Conservation (phyloP, 2,888 invertebrate genomes). For the Thumatha senex region DNA sequence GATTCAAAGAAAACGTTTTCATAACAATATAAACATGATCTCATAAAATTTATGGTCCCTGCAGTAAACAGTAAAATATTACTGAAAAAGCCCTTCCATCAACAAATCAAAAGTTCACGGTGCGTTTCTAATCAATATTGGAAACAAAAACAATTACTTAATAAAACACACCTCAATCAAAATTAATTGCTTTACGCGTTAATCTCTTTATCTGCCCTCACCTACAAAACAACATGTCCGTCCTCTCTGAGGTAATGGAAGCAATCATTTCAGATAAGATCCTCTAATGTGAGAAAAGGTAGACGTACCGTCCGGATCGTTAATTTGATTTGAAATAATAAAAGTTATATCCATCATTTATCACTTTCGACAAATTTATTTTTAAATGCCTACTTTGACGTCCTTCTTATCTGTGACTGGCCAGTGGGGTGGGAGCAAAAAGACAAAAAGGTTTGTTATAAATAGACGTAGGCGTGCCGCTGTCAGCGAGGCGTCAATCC, state of each 20-base stretch:
- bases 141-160: conserved; percentile 80
- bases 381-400: conserved; percentile 78
- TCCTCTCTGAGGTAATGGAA: conserved; percentile 77
- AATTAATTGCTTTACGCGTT: conserved; percentile 83
- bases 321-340: conserved; percentile 83
- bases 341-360: conserved; percentile 82
- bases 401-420: conserved; percentile 74
- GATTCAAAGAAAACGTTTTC: conserved; percentile 14
- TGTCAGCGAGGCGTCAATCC: conserved; percentile 63
- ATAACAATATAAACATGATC: conserved; percentile 2
- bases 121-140: conserved; percentile 70
- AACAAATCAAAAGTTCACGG: conserved; percentile 48
- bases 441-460: conserved; percentile 58
- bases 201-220: conserved; percentile 79
- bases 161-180: conserved; percentile 82
- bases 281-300: conserved; percentile 83
- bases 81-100: conserved; percentile 31
- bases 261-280: conserved; percentile 82
- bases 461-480: conserved; percentile 70
- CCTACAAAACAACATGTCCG: conserved; percentile 77
- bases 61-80: conserved; percentile 14
- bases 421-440: conserved; percentile 58
- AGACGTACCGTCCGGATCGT: conserved; percentile 75
- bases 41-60: conserved; percentile 1
- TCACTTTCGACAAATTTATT: conserved; percentile 83